phyloP scores from a whole-genome alignment of 2,113 vertebrate genomes.

The Pollachius pollachius region DNA sequence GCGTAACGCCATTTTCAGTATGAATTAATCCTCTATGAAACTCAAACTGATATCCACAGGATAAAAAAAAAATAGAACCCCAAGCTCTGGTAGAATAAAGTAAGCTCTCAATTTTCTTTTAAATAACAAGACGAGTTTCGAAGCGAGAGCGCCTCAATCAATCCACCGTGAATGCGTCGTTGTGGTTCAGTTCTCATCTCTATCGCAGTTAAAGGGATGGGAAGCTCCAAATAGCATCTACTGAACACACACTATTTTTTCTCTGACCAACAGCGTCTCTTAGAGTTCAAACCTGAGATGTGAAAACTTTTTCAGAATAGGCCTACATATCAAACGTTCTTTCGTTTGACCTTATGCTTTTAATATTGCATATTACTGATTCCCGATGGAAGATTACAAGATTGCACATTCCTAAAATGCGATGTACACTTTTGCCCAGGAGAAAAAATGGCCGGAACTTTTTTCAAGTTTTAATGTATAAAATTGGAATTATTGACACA shows the following conservation, averaged over 20 bases:
- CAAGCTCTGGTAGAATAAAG: too few species aligned
- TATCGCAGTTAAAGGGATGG: background rate
- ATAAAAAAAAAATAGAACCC: background rate
- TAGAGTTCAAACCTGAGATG: conserved; percentile 28
- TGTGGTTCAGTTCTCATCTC: background rate
- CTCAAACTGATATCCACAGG: background rate
- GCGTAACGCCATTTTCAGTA: too few species aligned
- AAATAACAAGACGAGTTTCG: background rate
- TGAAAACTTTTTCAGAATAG: background rate
- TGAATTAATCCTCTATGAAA: too few species aligned
- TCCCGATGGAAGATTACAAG: too few species aligned
- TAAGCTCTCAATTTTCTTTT: background rate
- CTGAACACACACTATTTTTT: background rate
- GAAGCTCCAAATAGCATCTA: background rate
- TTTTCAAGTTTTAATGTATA: too few species aligned
- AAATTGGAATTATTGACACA: too few species aligned
- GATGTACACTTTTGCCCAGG: too few species aligned
- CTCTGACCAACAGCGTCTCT: conserved; percentile 23
- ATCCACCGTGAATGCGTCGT: background rate
- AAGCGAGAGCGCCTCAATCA: background rate
- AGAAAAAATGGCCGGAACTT: too few species aligned
- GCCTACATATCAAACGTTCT: background rate
- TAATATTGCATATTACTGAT: background rate
- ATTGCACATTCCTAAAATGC: background rate
- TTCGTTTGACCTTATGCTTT: background rate